Evolutionary conservation across 23 tunicate species (phyloP).

Genomic region (Phallusia fumigata): DNA sequence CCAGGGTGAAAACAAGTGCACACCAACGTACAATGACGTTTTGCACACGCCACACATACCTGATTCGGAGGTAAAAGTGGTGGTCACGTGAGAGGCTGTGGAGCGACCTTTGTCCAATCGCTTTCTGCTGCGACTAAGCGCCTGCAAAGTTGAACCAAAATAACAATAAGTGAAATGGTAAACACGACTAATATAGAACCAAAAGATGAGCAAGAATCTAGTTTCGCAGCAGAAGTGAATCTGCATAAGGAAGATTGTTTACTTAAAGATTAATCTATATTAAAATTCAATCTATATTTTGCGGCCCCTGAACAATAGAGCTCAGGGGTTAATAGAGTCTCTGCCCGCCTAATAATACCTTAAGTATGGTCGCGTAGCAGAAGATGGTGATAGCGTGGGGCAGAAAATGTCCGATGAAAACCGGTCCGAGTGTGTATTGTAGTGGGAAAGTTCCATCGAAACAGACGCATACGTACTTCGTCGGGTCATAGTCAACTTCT

Average conservation of each 20-base stretch:
- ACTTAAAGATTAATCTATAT: no score
- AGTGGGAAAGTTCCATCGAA: conserved; percentile 55
- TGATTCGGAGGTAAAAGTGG: neutral
- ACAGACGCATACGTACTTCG: conserved; percentile 49
- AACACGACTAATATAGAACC: no score
- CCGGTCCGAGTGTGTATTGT: conserved; percentile 48
- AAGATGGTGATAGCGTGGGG: conserved; percentile 42
- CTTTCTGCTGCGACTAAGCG: conserved; percentile 32
- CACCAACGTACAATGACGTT: no score
- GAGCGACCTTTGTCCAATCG: neutral
- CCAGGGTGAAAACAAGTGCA: no score
- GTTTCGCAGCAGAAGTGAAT: no score
- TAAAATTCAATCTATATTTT: no score
- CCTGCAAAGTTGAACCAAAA: neutral
- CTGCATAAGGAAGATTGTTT: no score
- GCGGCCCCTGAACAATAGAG: no score
- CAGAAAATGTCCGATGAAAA: conserved; percentile 46
- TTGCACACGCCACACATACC: neutral
- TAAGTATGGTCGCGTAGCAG: conserved; percentile 30
- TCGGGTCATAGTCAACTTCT: conserved; percentile 2
- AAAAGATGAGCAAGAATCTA: no score
- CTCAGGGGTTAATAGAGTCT: no score
- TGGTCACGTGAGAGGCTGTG: conserved; percentile 13
- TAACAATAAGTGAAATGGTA: no score
- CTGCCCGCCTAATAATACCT: no score